Evolutionary conservation across 2,113 vertebrate species (phyloP).

Genomic region (Sminthopsis crassicaudata): DNA sequence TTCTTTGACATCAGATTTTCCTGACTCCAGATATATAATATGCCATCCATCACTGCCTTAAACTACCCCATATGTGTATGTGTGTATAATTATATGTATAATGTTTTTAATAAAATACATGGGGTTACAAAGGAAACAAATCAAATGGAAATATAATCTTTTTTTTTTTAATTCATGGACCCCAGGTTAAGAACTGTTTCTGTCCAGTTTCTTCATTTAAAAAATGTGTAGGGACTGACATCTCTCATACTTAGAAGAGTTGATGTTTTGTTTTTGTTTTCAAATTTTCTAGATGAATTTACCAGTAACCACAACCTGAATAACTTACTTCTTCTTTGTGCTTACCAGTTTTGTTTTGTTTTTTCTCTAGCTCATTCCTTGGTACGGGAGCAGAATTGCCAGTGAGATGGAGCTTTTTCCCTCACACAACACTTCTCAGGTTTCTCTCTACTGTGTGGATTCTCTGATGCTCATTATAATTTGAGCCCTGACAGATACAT

Average conservation of each 20-base stretch:
- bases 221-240: background rate
- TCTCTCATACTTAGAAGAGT: background rate
- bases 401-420: background rate
- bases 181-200: background rate
- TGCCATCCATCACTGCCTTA: background rate
- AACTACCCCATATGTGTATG: background rate
- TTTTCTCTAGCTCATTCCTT: background rate
- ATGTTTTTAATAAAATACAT: background rate
- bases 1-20: background rate
- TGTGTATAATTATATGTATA: background rate
- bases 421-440: background rate
- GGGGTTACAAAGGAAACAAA: background rate
- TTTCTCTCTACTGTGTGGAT: background rate
- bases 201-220: background rate
- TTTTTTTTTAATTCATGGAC: background rate
- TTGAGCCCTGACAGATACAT: background rate
- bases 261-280: background rate
- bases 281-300: background rate
- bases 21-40: background rate
- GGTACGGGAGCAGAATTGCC: background rate
- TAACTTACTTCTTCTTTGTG: background rate
- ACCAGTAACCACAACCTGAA: background rate
- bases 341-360: constrained; percentile 23
- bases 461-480: background rate
- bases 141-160: background rate